Conservation (phyloP, 2,113 vertebrate species). For the Heterochromis multidens region DNA sequence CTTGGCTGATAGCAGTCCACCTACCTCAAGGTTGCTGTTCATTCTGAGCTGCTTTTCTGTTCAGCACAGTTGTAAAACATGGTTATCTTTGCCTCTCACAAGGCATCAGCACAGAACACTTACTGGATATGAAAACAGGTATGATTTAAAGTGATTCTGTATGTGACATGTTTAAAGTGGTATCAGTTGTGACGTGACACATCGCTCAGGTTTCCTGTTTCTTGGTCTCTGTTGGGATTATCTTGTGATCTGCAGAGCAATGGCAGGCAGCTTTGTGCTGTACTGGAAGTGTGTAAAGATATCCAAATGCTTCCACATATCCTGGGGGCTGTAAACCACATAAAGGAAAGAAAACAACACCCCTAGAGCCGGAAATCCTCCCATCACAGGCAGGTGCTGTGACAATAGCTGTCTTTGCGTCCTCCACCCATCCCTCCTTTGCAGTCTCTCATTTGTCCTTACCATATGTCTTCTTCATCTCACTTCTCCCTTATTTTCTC, state of each 20-base stretch:
- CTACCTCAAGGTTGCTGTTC: neutral
- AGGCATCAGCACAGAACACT: accelerated
- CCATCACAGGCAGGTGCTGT: constrained; percentile 45
- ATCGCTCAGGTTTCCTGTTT: constrained; percentile 11
- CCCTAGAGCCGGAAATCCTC: constrained; percentile 48
- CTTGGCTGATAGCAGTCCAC: neutral
- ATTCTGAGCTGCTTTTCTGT: neutral
- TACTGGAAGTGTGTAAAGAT: constrained; percentile 52
- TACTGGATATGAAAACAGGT: neutral
- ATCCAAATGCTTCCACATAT: constrained; percentile 27
- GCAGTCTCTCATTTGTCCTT: constrained; percentile 1
- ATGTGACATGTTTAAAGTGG: neutral
- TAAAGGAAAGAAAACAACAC: constrained; percentile 51
- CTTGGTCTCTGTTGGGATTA: constrained; percentile 14
- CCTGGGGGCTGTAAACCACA: constrained; percentile 46
- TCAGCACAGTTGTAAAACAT: neutral
- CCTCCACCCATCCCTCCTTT: neutral
- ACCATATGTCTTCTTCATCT: neutral
- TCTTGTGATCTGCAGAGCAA: constrained; percentile 38
- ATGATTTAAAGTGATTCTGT: neutral
- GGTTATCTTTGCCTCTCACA: neutral
- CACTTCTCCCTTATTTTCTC: neutral
- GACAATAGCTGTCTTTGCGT: constrained; percentile 19
- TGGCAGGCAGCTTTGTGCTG: constrained; percentile 40
- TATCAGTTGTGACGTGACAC: neutral